Base-by-base conservation (phyloP, 2,113 vertebrate species). In the zebrafish (Danio rerio) region DNA sequence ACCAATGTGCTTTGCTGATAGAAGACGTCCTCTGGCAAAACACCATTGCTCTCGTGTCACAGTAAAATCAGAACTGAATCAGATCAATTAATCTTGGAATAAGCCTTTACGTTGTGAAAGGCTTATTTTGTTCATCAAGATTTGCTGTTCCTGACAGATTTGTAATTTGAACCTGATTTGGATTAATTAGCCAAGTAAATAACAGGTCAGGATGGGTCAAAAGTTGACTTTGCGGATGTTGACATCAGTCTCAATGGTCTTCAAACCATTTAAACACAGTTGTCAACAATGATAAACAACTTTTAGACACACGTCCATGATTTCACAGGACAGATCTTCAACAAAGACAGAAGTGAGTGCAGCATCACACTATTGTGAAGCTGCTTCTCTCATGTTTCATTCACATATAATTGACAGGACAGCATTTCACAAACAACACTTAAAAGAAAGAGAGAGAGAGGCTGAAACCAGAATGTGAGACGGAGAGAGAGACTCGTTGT, bases 341-440 rank as follows among this genome's bases (percentile, higher is more conserved):
- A 88, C 82, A 81, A 81, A 87, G n/a, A 85, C 47, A 80, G 61
- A 87, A 77, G 65, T 76, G 84, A 81, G 2, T 83, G 61, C 92
- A 91, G 89, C 87, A 87, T 91, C 89, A 92, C 89, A 90, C 49
- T 78, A 89, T 89, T 89, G 89, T 91, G 89, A 92, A 85, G 87
- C 89, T 89, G 89, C 87, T 83, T 87, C 0, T 79, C 83, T 89
- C 80, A 88, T 83, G 87, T 86, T 83, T 84, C 53, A 73, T 76
- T 81, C 18, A 83, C 86, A 92, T 81, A 86, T 71, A 73, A 88
- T 63, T 82, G 81, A 88, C 75, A 89, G 62, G 81, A 5, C 42
- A 77, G 85, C 73, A 88, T 76, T 63, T 49, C 59, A 83, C 66
- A 83, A 84, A 87, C 83, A 80, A 87, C 68, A 70, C 50, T 66